A percentile compares a stretch with the other conserved stretches of the same genome.
Evolutionary conservation across 1,140 invertebrate species (phyloP).

Genomic region (Galleria mellonella): DNA sequence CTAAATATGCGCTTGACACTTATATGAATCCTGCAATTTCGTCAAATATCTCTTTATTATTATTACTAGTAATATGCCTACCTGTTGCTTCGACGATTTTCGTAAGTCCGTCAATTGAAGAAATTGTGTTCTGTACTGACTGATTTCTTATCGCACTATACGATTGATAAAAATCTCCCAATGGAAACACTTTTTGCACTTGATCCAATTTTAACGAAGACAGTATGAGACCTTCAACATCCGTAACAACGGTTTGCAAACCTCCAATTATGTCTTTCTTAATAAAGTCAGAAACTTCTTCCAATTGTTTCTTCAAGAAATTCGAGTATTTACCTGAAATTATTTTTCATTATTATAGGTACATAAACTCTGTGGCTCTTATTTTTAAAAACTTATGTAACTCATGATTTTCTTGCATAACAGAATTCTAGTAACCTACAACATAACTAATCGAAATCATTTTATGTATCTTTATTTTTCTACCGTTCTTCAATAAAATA

Average conservation of each 20-base stretch:
- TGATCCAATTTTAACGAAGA: slow-evolving; percentile 7
- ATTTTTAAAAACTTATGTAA: no score
- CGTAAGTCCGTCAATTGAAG: slow-evolving; percentile 54
- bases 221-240: slow-evolving; percentile 30
- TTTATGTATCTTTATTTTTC: no score
- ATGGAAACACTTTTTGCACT: not conserved
- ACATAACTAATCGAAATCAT: no score
- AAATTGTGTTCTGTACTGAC: slow-evolving; percentile 20
- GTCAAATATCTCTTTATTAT: no score
- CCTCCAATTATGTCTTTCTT: slow-evolving; percentile 70
- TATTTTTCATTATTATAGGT: not conserved
- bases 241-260: slow-evolving; percentile 34
- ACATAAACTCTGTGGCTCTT: no score
- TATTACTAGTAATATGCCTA: slow-evolving; percentile 16
- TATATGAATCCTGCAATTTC: no score
- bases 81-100: slow-evolving; percentile 71
- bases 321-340: slow-evolving; percentile 66
- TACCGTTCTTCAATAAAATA: not conserved
- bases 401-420: no score
- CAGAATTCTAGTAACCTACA: no score
- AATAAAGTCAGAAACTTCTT: slow-evolving; percentile 73
- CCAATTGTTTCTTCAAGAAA: slow-evolving; percentile 68
- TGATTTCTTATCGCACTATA: no score
- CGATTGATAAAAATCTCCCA: not conserved
- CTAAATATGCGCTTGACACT: no score